A percentile compares a stretch with the other conserved stretches of the same genome.
phyloP scores from a whole-genome alignment of 2,113 vertebrate species.

The Piprites chloris region DNA sequence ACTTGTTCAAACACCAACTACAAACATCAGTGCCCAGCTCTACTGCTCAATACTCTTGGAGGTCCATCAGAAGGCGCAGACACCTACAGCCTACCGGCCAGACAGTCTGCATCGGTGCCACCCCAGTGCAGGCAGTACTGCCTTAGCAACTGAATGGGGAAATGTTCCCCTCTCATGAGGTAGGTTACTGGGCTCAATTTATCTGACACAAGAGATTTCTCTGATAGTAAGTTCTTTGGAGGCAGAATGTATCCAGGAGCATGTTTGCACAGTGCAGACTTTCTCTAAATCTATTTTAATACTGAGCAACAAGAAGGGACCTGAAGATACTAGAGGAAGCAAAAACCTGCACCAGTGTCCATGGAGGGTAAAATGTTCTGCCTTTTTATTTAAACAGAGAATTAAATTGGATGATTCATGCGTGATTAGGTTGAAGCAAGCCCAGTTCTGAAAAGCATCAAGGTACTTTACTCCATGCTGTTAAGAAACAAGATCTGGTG shows the following conservation, averaged over 20 bases:
- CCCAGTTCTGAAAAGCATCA: background rate
- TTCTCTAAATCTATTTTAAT: background rate
- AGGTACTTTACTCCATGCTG: background rate
- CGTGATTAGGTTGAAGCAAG: background rate
- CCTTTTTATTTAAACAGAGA: background rate
- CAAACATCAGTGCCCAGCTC: background rate
- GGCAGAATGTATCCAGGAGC: background rate
- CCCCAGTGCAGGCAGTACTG: fast-evolving
- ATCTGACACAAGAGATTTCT: background rate
- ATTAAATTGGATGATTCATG: background rate
- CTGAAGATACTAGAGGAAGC: background rate
- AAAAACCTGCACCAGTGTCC: background rate
- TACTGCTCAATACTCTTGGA: fast-evolving
- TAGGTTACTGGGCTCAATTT: background rate
- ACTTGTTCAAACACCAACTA: background rate
- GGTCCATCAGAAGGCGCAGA: background rate
- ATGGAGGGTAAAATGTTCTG: background rate
- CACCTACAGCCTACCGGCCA: background rate
- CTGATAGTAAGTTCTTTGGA: background rate
- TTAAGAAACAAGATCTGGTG: background rate
- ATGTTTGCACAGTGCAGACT: background rate
- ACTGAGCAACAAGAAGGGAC: background rate
- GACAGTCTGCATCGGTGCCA: background rate
- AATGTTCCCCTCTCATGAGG: fast-evolving
- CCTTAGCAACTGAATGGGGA: background rate